Percentiles rank a stretch among this genome's conserved stretches.
phyloP scores from a whole-genome alignment of 2,888 invertebrate genomes.

The Drosophila gaucha region DNA sequence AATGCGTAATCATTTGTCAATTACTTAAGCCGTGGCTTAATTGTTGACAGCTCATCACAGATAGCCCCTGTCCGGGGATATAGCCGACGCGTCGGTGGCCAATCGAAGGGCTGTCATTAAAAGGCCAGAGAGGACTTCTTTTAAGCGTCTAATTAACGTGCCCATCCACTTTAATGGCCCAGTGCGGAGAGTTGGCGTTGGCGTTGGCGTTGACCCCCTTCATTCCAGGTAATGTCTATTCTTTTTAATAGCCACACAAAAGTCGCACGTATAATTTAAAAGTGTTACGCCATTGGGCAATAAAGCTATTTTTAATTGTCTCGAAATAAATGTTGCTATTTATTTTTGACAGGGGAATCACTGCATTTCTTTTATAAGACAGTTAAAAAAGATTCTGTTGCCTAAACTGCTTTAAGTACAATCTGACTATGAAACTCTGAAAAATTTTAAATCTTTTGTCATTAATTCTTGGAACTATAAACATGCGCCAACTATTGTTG shows the following conservation, averaged over 20 bases:
- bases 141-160: slow-evolving; percentile 59
- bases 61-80: slow-evolving; percentile 39
- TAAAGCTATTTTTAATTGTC: slow-evolving; percentile 33
- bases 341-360: slow-evolving; percentile 4
- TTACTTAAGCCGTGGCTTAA: slow-evolving; percentile 75
- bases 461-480: background rate
- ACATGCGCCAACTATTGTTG: too few species aligned
- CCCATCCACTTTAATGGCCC: slow-evolving; percentile 47
- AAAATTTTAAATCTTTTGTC: too few species aligned
- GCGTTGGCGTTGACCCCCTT: slow-evolving; percentile 36
- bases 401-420: background rate
- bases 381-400: slow-evolving; percentile 2
- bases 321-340: slow-evolving; percentile 3
- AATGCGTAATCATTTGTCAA: slow-evolving; percentile 76
- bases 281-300: slow-evolving; percentile 31
- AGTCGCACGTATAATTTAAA: slow-evolving; percentile 36
- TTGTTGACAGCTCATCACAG: slow-evolving; percentile 65
- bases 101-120: slow-evolving; percentile 66
- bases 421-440: background rate
- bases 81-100: slow-evolving; percentile 20
- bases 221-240: slow-evolving; percentile 16
- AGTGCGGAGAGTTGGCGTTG: slow-evolving; percentile 33
- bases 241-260: slow-evolving; percentile 40
- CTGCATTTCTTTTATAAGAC: slow-evolving; percentile 9
- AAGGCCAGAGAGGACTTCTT: slow-evolving; percentile 18